Evolutionary conservation across 2,888 invertebrate species (phyloP), one percentile per base, ranked within the genome.

Genomic region (Stictocephala bisonia): DNA sequence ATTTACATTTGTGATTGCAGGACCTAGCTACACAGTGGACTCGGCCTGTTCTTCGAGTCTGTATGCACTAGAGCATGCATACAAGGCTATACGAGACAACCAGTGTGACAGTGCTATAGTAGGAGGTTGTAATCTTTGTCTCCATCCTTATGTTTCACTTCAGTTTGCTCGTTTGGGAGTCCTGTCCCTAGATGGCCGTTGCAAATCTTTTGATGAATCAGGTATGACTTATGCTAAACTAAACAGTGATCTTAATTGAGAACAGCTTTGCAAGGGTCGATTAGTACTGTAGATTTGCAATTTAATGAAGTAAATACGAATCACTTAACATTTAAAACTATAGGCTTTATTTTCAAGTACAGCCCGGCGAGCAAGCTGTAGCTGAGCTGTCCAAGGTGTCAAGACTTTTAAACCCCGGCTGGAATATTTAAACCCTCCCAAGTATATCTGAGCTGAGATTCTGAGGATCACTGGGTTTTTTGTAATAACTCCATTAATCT

Each of bases 31-130:
- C 85, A 88, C 93, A 0, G 87, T 95, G 9, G 97, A 98, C 84
- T 95, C 97, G 0, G 97, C 97, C 0, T 98, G 97, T 83, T 96
- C 96, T n/a, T 97, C 97, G 71, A 94, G 96, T 7, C 87, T 96
- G 78, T 90, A 93, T 79, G 97, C 96, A 0, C 78, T 97, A 71
- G 95, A 97, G 80, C 91, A 92, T 77, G 94, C 93, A 13, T 93
- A 91, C 82, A 87, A 88, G 58, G 89, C 93, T 0, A 89, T 96
- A 53, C 86, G 92, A 35, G 89, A 89, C 77, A 96, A 95, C 0
- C 89, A 91, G 75, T 95, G 96, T 81, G 96, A 98, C 75, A 88
- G 91, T 0, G 97, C 97, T 0, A 89, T 98, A 69, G 95, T 98
- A 2, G 96, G 93, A 3, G 97, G 96, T 0, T 88, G 92, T 18